A percentile compares a stretch with the other conserved stretches of the same genome.
These are phyloP conservation scores for Apomyelois bistriatella DNA, from an alignment of 2,888 invertebrate species.

Conservation along the genomic window DNA sequence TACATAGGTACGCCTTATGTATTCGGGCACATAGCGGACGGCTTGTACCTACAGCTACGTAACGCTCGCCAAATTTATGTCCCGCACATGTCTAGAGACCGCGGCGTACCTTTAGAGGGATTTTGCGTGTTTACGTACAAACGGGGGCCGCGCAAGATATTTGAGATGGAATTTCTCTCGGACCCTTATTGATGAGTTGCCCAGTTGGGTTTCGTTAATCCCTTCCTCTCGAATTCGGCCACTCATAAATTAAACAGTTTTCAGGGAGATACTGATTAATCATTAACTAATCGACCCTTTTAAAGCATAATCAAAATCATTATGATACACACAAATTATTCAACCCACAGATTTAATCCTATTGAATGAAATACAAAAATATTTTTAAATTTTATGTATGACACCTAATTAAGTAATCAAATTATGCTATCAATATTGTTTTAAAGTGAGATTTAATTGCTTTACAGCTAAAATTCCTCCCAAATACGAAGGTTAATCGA, in stretches of 20 bases:
- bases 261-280: constrained; percentile 17
- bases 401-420: too few species aligned
- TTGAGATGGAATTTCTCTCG: constrained; percentile 67
- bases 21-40: constrained; percentile 68
- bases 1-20: constrained; percentile 73
- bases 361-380: too few species aligned
- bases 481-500: constrained; percentile 33
- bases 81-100: constrained; percentile 79
- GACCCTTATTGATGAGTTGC: constrained; percentile 69
- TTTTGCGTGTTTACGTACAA: constrained; percentile 78
- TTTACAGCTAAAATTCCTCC: constrained; percentile 8
- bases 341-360: too few species aligned
- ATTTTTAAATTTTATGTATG: too few species aligned
- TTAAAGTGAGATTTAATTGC: background rate
- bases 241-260: constrained; percentile 13
- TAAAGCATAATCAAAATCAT: constrained; percentile 8
- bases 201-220: constrained; percentile 46
- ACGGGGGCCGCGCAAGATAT: constrained; percentile 66
- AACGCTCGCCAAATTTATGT: constrained; percentile 79
- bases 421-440: background rate
- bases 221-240: constrained; percentile 20
- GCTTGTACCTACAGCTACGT: constrained; percentile 75
- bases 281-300: constrained; percentile 14
- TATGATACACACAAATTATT: background rate
- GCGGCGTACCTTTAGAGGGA: constrained; percentile 78